Evolutionary conservation across 2,113 vertebrate genomes (phyloP), one percentile per base, ranked within the genome.

Genomic region (Trogon surrucura): DNA sequence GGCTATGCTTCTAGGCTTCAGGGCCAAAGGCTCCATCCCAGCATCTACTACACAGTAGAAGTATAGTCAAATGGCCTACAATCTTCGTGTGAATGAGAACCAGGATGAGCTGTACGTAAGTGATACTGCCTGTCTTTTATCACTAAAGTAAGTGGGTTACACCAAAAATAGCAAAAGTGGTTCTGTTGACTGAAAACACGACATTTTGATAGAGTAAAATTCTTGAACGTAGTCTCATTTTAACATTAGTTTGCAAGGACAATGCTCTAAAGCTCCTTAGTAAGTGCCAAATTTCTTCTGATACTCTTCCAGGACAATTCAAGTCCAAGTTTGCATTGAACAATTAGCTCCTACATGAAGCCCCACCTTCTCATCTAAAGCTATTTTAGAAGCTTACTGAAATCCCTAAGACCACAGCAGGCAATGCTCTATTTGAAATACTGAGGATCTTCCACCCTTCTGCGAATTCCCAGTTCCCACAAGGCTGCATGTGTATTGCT

Each of bases 391-490:
- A 83, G 56, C 23, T 81, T 62, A 64, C 32, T 88, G 75, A 86
- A 86, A 80, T n/a, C 64, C 36, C 54, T 83, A 22, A 73, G 23
- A n/a, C 48, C 32, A 36, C 34, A 70, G 60, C 51, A 91, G 72
- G 82, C 53, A 96, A 71, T 48, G 32, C 23, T 70, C 23, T 71
- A 2, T 18, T 34, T 81, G 88, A 72, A 79, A 81, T 57, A 86
- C 0, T 79, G 65, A 78, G 83, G 86, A 91, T 71, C 48, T 25
- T 93, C 80, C 83, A 92, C 65, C 61, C 65, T 92, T 75, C 56
- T 86, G 88, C 72, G 83, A 95, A 79, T 93, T 80, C 64, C 64
- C 48, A 7, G 12, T 25, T 88, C 65, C 54, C 73, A 92, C 58
- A 94, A 65, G 4, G n/a, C 66, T 67, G 32, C 4, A 2, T 0